Percentiles rank a stretch among this genome's conserved stretches.
Evolutionary conservation across 1,140 invertebrate species (phyloP).

Genomic region (Pachyrhynchus sulphureomaculatus): DNA sequence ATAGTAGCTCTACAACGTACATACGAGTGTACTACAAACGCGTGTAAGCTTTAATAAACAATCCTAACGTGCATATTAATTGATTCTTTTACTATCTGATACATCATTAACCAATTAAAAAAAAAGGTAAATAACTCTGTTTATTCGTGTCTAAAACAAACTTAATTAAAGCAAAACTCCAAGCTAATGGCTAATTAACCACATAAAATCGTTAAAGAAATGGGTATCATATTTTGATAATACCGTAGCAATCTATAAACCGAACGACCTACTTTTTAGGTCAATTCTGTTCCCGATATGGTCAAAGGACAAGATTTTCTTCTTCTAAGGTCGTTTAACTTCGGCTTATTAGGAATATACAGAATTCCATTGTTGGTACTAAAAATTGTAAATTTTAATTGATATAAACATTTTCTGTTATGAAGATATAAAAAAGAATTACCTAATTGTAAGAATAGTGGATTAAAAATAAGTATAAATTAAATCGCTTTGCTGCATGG

Average conservation of each 20-base stretch:
- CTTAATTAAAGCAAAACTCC: slow-evolving; percentile 18
- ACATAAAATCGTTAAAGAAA: slow-evolving; percentile 18
- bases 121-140: background rate
- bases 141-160: slow-evolving; percentile 7
- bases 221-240: slow-evolving; percentile 25
- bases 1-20: too few species aligned
- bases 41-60: too few species aligned
- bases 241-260: slow-evolving; percentile 17
- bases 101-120: too few species aligned
- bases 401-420: slow-evolving; percentile 6
- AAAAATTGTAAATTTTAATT: slow-evolving; percentile 21
- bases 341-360: slow-evolving; percentile 20
- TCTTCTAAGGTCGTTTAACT: slow-evolving; percentile 17
- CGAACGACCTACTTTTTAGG: slow-evolving; percentile 18
- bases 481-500: too few species aligned
- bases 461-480: too few species aligned
- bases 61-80: too few species aligned
- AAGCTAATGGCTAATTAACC: slow-evolving; percentile 17
- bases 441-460: too few species aligned
- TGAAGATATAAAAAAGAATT: too few species aligned
- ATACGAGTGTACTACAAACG: too few species aligned
- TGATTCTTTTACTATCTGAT: background rate
- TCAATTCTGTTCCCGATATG: slow-evolving; percentile 19
- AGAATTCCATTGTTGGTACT: slow-evolving; percentile 23
- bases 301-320: slow-evolving; percentile 25